A percentile compares a stretch with the other conserved stretches of the same genome.
These are phyloP conservation scores for Cryptoleucopteryx plumbea DNA, from an alignment of 2,113 vertebrate species.

Conservation along the genomic window DNA sequence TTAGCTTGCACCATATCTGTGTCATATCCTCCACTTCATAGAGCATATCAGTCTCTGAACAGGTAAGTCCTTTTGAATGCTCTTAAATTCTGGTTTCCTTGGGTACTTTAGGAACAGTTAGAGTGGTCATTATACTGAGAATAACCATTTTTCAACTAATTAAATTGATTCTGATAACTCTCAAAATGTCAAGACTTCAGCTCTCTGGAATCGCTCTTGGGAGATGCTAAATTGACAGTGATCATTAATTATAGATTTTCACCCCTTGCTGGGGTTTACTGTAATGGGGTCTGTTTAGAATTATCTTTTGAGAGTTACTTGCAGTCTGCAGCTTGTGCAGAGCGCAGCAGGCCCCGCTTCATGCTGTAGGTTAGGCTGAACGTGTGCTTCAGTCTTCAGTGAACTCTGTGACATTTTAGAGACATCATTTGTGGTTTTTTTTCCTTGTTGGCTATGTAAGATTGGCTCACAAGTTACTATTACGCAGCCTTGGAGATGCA, in stretches of 20 bases:
- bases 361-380: background rate
- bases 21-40: background rate
- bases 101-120: background rate
- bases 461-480: background rate
- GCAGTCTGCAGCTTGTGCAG: background rate
- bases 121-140: conserved; percentile 20
- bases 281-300: background rate
- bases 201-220: background rate
- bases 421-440: accelerated
- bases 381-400: background rate
- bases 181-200: conserved; percentile 20
- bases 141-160: conserved; percentile 46
- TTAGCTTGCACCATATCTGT: background rate
- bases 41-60: background rate
- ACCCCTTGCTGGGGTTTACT: background rate
- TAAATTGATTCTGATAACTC: conserved; percentile 42
- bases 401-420: background rate
- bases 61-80: background rate
- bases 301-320: background rate
- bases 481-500: no score
- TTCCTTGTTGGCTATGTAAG: background rate
- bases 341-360: background rate
- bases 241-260: conserved; percentile 47
- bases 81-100: background rate
- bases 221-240: conserved; percentile 26